Percentiles rank a stretch among this genome's conserved stretches.
Conservation (phyloP, 2,888 invertebrate species). For the Rhodophaea formosa region DNA sequence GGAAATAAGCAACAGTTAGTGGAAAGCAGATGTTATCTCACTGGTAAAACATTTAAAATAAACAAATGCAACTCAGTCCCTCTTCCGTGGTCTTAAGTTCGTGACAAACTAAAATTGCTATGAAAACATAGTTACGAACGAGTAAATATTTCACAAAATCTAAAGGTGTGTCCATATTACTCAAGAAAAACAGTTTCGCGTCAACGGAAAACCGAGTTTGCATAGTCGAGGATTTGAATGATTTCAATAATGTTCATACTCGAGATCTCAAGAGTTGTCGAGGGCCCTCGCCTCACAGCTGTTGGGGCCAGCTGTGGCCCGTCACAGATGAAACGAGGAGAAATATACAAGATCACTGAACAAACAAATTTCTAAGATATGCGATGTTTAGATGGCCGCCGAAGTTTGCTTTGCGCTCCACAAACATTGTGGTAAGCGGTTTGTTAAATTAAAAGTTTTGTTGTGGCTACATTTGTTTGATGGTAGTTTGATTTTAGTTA, state of each 20-base stretch:
- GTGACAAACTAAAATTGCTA: conserved; percentile 9
- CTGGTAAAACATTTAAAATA: not conserved
- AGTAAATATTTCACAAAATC: conserved; percentile 2
- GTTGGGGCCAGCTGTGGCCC: conserved; percentile 60
- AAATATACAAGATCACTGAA: conserved; percentile 56
- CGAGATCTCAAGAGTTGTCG: conserved; percentile 39
- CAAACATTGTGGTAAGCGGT: conserved; percentile 52
- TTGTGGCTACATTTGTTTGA: conserved; percentile 29
- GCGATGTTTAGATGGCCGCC: conserved; percentile 46
- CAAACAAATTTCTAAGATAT: conserved; percentile 59
- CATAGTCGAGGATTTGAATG: conserved; percentile 29
- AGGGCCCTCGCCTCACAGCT: conserved; percentile 58
- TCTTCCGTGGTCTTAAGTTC: not conserved
- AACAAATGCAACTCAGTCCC: conserved; percentile 5
- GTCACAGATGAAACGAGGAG: conserved; percentile 52
- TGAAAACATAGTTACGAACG: conserved; percentile 2
- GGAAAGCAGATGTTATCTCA: not conserved
- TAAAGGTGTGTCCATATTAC: not conserved
- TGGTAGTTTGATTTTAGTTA: conserved; percentile 21
- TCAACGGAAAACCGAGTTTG: conserved; percentile 38
- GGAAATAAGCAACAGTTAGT: too few relatives aligned
- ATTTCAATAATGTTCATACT: conserved; percentile 35
- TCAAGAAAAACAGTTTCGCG: conserved; percentile 20
- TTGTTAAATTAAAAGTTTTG: conserved; percentile 44
- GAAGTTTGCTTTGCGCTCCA: conserved; percentile 53